A percentile compares a stretch with the other conserved stretches of the same genome.
phyloP scores from a whole-genome alignment of 2,113 vertebrate genomes.

The Poeciliopsis occidentalis region DNA sequence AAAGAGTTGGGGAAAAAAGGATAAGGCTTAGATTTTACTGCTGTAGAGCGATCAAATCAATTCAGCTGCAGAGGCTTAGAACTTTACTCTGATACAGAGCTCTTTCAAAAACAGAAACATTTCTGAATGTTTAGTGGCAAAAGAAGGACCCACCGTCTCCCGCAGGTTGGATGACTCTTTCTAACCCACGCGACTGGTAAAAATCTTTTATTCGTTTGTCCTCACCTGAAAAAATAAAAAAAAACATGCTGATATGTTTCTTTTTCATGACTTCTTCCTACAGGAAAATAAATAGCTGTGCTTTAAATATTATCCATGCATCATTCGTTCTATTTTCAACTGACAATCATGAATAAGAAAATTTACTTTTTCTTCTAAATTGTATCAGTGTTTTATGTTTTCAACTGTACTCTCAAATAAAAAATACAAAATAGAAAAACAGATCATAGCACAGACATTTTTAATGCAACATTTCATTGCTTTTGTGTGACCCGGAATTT shows the following conservation, averaged over 20 bases:
- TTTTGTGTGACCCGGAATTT: too few species aligned
- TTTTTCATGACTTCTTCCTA: not conserved
- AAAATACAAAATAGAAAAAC: too few species aligned
- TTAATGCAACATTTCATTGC: too few species aligned
- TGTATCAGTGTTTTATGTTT: too few species aligned
- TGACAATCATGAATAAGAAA: too few species aligned
- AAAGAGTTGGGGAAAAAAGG: conserved; percentile 20
- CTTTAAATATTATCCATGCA: too few species aligned
- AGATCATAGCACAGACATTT: too few species aligned
- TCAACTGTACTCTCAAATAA: too few species aligned
- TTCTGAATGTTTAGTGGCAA: not conserved
- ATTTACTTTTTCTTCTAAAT: too few species aligned
- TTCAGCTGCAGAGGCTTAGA: not conserved
- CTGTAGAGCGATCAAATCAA: not conserved
- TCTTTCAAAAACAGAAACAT: not conserved
- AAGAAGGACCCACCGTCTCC: conserved; percentile 83
- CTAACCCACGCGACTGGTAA: conserved; percentile 94
- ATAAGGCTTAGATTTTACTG: not conserved
- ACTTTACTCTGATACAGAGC: not conserved
- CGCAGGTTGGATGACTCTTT: conserved; percentile 88
- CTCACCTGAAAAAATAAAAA: conserved; percentile 82
- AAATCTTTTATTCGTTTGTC: conserved; percentile 96
- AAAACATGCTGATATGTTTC: not conserved
- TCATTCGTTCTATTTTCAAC: not conserved
- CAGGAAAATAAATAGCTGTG: not conserved